Evolutionary conservation across 2,888 invertebrate genomes (phyloP), one percentile per base, ranked within the genome.

Genomic region (Alviniconcha strummeri): DNA sequence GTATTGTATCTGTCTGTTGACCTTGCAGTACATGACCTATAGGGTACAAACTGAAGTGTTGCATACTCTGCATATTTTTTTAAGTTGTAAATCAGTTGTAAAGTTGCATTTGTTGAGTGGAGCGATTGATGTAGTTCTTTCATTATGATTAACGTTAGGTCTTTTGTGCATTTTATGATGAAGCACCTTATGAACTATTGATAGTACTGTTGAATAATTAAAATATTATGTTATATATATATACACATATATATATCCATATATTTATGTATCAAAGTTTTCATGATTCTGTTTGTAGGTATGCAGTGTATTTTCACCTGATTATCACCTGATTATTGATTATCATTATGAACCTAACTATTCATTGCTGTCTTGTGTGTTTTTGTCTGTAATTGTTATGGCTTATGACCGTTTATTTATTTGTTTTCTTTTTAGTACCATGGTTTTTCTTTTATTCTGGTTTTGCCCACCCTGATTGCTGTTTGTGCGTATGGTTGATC

Each of bases 1-100:
- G 55, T 64, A 67, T n/a, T 71, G n/a, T 71, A 71, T 71, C 71
- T 80, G 78, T 78, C 64, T 64, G 78, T 60, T 19, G 52, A 60
- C 19, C 19, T 64, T 64, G 60, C 19, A 77, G 67, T 79, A 67
- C 54, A 64, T 80, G 80, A 80, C 69, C 17, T 69, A 55, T 80
- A 69, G 80, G 80, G 80, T 80, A 80, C 80, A 64, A 69, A 80
- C 54, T 69, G 55, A 80, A 69, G 19, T 69, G 56, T 69, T 69
- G 69, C 67, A n/a, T 55, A 69, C 60, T 80, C 52, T 64, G 52
- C 64, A 56, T 60, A 64, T 52, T 64, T 80, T 60, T 55, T 36
- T 6, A 80, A 55, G 17, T 80, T 67, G 17, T n/a, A 69, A 69
- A 80, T 80, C 69, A 69, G 80, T 80, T 67, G 57, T 77, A n/a